Percentiles rank a stretch among this genome's conserved stretches.
Conservation (phyloP, 2,113 vertebrate genomes). For the Carollia perspicillata region DNA sequence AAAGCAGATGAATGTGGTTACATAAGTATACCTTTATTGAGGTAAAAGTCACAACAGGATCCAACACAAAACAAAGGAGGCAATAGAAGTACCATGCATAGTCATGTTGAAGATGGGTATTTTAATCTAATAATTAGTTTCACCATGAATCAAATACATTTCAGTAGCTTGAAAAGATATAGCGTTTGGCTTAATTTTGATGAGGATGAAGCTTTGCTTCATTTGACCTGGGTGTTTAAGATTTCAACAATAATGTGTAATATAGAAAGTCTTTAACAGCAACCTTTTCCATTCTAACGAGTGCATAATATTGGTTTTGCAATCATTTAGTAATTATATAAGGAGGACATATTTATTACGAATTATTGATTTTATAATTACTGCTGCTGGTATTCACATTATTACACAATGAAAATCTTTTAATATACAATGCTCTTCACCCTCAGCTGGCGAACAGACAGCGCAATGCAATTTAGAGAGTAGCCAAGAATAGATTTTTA, state of each 20-base stretch:
- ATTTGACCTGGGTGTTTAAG: conserved; percentile 82
- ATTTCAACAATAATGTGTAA: conserved; percentile 81
- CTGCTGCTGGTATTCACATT: conserved; percentile 83
- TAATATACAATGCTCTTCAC: conserved; percentile 84
- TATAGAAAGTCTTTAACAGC: conserved; percentile 82
- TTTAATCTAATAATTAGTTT: conserved; percentile 78
- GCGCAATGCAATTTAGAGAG: conserved; percentile 81
- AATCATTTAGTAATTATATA: conserved; percentile 88
- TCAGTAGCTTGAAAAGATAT: conserved; percentile 73
- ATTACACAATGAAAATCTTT: conserved; percentile 86
- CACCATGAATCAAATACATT: conserved; percentile 76
- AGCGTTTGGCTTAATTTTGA: conserved; percentile 78
- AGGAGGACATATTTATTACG: conserved; percentile 88
- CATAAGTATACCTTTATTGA: background rate
- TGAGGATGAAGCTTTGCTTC: conserved; percentile 79
- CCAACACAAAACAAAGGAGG: background rate
- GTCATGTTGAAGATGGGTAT: conserved; percentile 54
- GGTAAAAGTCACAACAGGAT: background rate
- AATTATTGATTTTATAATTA: conserved; percentile 90
- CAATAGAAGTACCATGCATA: conserved; percentile 5
- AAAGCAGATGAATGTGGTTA: background rate
- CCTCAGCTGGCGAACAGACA: conserved; percentile 80
- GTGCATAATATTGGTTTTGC: conserved; percentile 86
- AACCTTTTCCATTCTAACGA: conserved; percentile 83
- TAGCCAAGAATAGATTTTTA: conserved; percentile 84